Conservation (phyloP, 2,888 invertebrate genomes). For the Parochlus steinenii region DNA sequence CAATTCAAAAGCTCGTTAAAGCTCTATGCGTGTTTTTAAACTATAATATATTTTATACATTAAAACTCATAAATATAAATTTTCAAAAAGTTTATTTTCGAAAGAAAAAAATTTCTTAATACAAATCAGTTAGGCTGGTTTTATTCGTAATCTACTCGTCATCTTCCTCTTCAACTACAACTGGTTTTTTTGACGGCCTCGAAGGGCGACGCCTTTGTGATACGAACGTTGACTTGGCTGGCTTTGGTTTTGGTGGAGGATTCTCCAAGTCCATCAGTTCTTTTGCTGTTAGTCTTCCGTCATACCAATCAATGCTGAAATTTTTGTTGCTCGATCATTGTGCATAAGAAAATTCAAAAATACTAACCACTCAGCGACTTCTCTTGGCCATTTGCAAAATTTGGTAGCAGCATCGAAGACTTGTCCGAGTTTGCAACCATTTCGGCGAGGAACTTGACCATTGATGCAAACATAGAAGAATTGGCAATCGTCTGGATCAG, state of each 20-base stretch:
- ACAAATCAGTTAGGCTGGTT: too few relatives aligned
- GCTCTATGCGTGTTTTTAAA: too few relatives aligned
- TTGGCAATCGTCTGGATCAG: conserved; percentile 79
- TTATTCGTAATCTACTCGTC: too few relatives aligned
- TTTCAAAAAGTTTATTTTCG: too few relatives aligned
- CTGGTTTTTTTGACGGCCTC: neutral
- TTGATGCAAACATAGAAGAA: conserved; percentile 87
- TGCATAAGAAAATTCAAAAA: conserved; percentile 4
- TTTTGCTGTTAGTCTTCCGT: conserved; percentile 63
- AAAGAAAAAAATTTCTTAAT: too few relatives aligned
- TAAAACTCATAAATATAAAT: too few relatives aligned
- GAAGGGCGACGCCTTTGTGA: too few relatives aligned
- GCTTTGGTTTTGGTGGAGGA: conserved; percentile 45
- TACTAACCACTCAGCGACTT: conserved; percentile 74
- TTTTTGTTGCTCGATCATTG: conserved; percentile 13
- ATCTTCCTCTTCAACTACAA: conserved; percentile 5
- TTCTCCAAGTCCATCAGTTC: conserved; percentile 64
- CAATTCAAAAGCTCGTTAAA: too few relatives aligned
- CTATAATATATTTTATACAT: too few relatives aligned
- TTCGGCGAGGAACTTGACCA: conserved; percentile 65
- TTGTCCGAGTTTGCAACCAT: conserved; percentile 76
- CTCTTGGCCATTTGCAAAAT: conserved; percentile 72
- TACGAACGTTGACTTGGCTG: conserved; percentile 27
- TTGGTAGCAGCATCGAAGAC: conserved; percentile 69
- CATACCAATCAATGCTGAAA: conserved; percentile 79